Evolutionary conservation across 2,113 vertebrate species (phyloP), one percentile per base, ranked within the genome.

Genomic region (Sigmodon hispidus): DNA sequence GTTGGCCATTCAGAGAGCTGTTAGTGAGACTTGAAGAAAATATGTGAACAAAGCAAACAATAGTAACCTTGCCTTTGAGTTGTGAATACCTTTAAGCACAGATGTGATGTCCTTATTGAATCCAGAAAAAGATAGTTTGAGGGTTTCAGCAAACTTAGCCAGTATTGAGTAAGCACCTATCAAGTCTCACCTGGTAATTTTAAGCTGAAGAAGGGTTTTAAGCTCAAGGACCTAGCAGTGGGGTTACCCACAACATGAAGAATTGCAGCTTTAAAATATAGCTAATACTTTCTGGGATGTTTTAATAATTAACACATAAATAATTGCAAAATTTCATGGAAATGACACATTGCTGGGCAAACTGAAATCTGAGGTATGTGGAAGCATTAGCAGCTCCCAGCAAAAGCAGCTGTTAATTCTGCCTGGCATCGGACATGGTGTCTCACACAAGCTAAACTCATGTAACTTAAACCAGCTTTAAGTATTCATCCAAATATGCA

Each of bases 401-500:
- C 6, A 12, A 34, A 94, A 65, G 24, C 43, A 89, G 61, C 36
- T 77, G 67, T 76, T 95, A 61, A 92, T 94, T 94, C 73, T 91
- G 4, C 80, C 67, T 61, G 52, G 36, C 87, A 87, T 76, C 40
- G 34, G 61, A 67, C 26, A 87, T 6, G 40, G 70, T 31, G 76
- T 48, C 65, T 90, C 40, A 81, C 59, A 50, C 59, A 77, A 70
- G 67, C 70, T 76, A 65, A 96, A 63, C 86, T 95, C 70, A 36
- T 81, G n/a, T 43, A 85, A 55, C 87, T 96, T 86, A 85, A 84
- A 84, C 17, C 36, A 81, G 24, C 72, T 94, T 94, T 95, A 65
- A 65, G 61, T 89, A 80, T 81, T 85, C 61, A 93, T 65, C 55
- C 48, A 8, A 76, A 61, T 61, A 57, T 72, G 29, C 45, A 85